Evolutionary conservation across 2,797 vertebrate species (phyloP), one percentile per base, ranked within the genome.

Genomic region (Fistularia commersonii): DNA sequence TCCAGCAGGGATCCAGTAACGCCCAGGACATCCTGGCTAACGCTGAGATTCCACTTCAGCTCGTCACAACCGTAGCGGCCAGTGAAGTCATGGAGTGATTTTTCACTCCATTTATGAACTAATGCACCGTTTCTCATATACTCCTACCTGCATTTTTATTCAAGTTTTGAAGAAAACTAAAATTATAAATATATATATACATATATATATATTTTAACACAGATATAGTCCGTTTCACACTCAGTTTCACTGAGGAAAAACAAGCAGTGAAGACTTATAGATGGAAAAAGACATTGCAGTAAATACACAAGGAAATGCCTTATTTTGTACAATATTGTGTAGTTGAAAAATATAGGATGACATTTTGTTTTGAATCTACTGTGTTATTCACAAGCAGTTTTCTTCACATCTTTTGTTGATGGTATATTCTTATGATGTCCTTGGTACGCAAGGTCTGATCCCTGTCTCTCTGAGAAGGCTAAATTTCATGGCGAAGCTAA

Each of bases 281-380:
- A 87, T 91, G 89, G 90, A 83, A 90, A 90, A 91, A 91, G 71
- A 93, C 90, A 90, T 94, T 95, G 84, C 88, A 86, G 94, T 94
- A 96, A 94, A 94, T 89, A 94, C 91, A 95, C 95, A 97, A 95
- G 93, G 94, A 98, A 96, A 99, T 99, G 96, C 97, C 97, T 99
- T 99, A 99, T 97, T 97, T 98, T 99, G 94, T 98, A 97, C 93
- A 91, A 95, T 94, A 95, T 87, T 93, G 91, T 93, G 78, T 87
- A 52, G 74, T 85, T 52, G 84, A 63, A 56, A 88, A 82, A 69
- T 66, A 64, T 86, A 74, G 77, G 76, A 82, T 84, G 77, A 72
- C 75, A 74, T 65, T 79, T 79, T 66, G 69, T 81, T 89, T 94
- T 92, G 88, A 93, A 93, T 93, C 89, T 90, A 78, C 80, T 73